phyloP scores from a whole-genome alignment of 2,113 vertebrate genomes.

The Epinephelus fuscoguttatus region DNA sequence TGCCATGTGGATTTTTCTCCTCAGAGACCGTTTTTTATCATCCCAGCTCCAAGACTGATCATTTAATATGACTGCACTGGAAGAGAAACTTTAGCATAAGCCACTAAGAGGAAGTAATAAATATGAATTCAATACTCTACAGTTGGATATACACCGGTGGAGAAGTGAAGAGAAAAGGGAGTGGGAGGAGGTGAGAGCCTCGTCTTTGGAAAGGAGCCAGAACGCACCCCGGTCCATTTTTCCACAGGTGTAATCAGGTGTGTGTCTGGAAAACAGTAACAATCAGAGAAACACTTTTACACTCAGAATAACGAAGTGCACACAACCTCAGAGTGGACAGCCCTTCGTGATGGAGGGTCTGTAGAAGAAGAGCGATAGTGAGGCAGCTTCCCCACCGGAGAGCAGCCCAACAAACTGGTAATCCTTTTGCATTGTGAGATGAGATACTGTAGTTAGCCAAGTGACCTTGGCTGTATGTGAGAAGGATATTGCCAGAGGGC shows the following conservation, averaged over 20 bases:
- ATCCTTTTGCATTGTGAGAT: constrained; percentile 67
- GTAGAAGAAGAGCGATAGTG: constrained; percentile 25
- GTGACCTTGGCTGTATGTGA: constrained; percentile 77
- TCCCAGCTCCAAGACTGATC: constrained; percentile 6
- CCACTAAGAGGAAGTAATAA: not conserved
- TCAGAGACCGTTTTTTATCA: constrained; percentile 45
- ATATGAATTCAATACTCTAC: not conserved
- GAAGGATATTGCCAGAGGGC: constrained; percentile 74
- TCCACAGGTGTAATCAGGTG: constrained; percentile 47
- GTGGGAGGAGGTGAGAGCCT: constrained; percentile 54
- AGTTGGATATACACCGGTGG: not conserved
- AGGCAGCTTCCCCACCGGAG: constrained; percentile 32
- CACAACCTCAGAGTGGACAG: constrained; percentile 7
- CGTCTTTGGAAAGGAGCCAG: constrained; percentile 39
- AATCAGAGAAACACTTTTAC: constrained; percentile 10
- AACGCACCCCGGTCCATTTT: constrained; percentile 12
- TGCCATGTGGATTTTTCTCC: constrained; percentile 30
- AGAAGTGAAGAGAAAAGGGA: constrained; percentile 23
- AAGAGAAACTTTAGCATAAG: constrained; percentile 1
- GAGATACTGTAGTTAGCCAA: constrained; percentile 65
- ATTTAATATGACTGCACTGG: constrained; percentile 21
- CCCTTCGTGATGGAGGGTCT: constrained; percentile 27
- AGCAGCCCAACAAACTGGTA: constrained; percentile 42
- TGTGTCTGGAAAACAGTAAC: constrained; percentile 26
- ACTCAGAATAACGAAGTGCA: constrained; percentile 15